These are phyloP conservation scores for Allobates femoralis DNA, from an alignment of 2,797 vertebrate species.

Conservation along the genomic window DNA sequence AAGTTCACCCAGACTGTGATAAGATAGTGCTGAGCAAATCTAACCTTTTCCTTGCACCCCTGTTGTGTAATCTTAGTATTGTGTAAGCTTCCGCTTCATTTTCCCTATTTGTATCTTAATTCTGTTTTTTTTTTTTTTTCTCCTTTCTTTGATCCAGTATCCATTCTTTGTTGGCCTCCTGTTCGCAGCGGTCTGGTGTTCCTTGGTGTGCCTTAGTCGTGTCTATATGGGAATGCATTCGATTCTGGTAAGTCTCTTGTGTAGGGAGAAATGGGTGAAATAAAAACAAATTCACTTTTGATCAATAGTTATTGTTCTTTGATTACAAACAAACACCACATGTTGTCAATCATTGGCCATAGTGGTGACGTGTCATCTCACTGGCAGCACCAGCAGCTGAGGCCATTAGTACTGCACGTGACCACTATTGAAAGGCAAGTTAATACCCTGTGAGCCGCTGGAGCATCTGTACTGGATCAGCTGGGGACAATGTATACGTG, in stretches of 20 bases:
- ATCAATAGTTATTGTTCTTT: no score
- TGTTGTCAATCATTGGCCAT: no score
- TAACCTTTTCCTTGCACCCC: background rate
- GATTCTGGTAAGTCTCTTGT: slow-evolving; percentile 85
- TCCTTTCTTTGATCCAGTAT: slow-evolving; percentile 79
- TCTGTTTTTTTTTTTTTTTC: slow-evolving; percentile 50
- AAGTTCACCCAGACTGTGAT: background rate
- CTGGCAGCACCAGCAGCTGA: no score
- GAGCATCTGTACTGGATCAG: no score
- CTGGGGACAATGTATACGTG: no score
- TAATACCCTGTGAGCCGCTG: no score
- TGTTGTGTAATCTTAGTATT: background rate
- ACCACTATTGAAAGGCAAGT: no score
- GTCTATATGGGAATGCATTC: slow-evolving; percentile 99
- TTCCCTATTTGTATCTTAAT: background rate
- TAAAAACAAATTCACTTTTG: background rate
- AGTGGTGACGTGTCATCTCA: no score
- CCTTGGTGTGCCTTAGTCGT: slow-evolving; percentile 93
- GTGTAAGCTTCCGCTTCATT: background rate
- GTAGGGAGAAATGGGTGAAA: background rate
- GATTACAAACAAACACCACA: no score
- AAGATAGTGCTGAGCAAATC: background rate
- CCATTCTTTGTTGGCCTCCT: slow-evolving; percentile 83
- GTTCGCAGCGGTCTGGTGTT: slow-evolving; percentile 89
- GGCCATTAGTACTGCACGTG: no score